These are phyloP conservation scores for Eremobia ochroleuca DNA, from an alignment of 2,888 invertebrate genomes.

Conservation along the genomic window DNA sequence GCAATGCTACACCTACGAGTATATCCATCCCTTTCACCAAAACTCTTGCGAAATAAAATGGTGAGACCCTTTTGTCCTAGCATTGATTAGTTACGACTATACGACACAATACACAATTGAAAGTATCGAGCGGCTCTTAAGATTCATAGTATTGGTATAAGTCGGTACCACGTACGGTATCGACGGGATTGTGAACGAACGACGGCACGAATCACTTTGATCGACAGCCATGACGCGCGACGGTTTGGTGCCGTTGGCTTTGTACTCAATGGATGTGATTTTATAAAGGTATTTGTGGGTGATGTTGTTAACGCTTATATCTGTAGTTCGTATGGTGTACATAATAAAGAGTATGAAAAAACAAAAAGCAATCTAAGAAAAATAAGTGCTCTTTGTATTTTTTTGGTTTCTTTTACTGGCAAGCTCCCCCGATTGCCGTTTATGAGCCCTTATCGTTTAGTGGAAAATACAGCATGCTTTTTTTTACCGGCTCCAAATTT, in stretches of 20 bases:
- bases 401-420: background rate
- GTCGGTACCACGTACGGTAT: constrained; percentile 75
- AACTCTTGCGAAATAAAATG: constrained; percentile 20
- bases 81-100: constrained; percentile 62
- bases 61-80: constrained; percentile 29
- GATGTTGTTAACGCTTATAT: background rate
- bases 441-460: background rate
- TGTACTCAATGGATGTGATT: constrained; percentile 33
- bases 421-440: background rate
- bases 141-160: constrained; percentile 72
- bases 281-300: background rate
- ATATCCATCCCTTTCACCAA: background rate
- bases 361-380: no score
- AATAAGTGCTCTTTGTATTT: background rate
- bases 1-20: background rate
- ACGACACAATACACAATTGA: constrained; percentile 60
- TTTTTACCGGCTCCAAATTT: no score
- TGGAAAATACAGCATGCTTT: no score
- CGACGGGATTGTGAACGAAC: constrained; percentile 70
- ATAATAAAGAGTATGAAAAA: background rate
- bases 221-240: constrained; percentile 63
- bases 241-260: constrained; percentile 17
- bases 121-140: constrained; percentile 64
- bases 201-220: constrained; percentile 68
- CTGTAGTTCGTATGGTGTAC: background rate